phyloP scores from a whole-genome alignment of 2,113 vertebrate genomes.

The Australoheros scitulus region DNA sequence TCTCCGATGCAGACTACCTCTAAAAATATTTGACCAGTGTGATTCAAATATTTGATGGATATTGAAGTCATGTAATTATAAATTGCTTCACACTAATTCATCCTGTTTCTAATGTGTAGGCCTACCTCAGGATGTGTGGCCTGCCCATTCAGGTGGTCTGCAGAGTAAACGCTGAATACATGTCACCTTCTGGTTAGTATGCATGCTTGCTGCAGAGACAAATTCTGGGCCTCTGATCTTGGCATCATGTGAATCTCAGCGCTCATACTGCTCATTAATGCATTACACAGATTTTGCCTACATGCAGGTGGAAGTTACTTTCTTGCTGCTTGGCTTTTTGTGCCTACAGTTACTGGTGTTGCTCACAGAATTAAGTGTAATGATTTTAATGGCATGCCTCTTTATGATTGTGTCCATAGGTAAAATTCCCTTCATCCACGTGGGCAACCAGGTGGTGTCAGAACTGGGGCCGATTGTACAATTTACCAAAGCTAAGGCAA shows the following conservation, averaged over 20 bases:
- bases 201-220: background rate
- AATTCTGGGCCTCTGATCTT: background rate
- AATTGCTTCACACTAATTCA: background rate
- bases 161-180: constrained; percentile 92
- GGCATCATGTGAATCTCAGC: background rate
- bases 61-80: no score
- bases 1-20: no score
- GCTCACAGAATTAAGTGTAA: background rate
- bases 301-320: background rate
- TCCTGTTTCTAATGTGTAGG: constrained; percentile 44
- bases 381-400: background rate
- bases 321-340: background rate
- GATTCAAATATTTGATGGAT: no score
- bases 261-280: background rate
- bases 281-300: background rate
- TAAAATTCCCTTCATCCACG: constrained; percentile 93
- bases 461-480: constrained; percentile 97
- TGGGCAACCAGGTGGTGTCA: constrained; percentile 96
- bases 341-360: background rate
- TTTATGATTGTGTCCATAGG: constrained; percentile 75
- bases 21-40: no score
- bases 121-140: constrained; percentile 80
- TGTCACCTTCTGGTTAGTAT: constrained; percentile 91
- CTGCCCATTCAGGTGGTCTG: constrained; percentile 76
- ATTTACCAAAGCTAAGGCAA: constrained; percentile 96